Evolutionary conservation across 1,140 invertebrate genomes (phyloP).

Genomic region (Ips nitidus): DNA sequence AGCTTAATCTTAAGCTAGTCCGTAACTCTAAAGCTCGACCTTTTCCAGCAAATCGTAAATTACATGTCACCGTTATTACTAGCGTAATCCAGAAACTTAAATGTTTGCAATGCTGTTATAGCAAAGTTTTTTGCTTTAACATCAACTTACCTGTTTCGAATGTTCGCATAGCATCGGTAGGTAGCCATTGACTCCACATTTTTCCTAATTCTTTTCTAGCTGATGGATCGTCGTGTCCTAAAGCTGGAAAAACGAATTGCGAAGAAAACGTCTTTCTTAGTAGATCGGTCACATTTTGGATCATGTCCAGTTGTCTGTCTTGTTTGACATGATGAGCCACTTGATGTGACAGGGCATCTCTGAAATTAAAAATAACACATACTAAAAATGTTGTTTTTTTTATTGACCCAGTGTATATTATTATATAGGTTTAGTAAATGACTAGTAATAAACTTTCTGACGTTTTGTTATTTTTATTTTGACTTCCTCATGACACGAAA

Average conservation of each 20-base stretch:
- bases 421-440: no score
- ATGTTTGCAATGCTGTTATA: no score
- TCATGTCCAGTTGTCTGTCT: constrained; percentile 64
- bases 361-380: constrained; percentile 50
- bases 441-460: no score
- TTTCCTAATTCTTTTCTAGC: constrained; percentile 65
- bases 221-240: constrained; percentile 77
- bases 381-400: background rate
- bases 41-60: no score
- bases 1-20: no score
- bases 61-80: no score
- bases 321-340: constrained; percentile 56
- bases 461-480: no score
- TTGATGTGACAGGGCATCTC: constrained; percentile 64
- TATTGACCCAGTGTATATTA: no score
- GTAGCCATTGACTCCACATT: constrained; percentile 80
- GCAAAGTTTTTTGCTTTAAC: background rate
- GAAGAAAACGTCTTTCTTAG: constrained; percentile 74
- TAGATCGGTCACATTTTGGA: constrained; percentile 76
- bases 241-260: constrained; percentile 79
- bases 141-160: constrained; percentile 68
- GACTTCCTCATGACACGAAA: no score
- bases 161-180: constrained; percentile 73
- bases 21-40: no score
- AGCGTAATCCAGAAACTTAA: no score